A percentile compares a stretch with the other conserved stretches of the same genome.
Conservation (phyloP, 2,888 invertebrate genomes). For the Brachyptera putata region DNA sequence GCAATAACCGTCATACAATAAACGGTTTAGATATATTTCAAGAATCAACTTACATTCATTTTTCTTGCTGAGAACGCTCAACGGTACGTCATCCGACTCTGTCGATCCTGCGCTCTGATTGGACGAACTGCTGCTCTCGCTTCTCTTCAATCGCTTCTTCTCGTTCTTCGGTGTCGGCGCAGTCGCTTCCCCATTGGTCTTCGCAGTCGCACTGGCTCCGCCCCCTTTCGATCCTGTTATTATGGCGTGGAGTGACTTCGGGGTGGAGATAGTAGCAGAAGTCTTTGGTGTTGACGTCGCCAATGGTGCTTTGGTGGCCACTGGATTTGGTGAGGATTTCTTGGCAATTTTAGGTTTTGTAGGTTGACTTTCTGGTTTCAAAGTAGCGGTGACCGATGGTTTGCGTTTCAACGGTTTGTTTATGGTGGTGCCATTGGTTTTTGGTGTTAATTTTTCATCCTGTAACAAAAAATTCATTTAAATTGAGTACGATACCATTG, state of each 20-base stretch:
- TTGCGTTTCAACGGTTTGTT: too few relatives aligned
- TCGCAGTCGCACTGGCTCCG: too few relatives aligned
- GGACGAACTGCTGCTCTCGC: neutral
- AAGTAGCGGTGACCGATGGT: constrained; percentile 34
- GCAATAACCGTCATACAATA: neutral
- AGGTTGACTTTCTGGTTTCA: constrained; percentile 14
- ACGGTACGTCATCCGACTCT: constrained; percentile 30
- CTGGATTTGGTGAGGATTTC: neutral
- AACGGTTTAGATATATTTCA: neutral
- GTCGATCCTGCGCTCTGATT: constrained; percentile 13
- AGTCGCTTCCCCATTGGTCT: neutral
- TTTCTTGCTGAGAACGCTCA: constrained; percentile 24
- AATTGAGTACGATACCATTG: too few relatives aligned
- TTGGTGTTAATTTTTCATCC: constrained; percentile 10
- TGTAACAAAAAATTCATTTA: neutral
- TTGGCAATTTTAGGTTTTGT: constrained; percentile 33
- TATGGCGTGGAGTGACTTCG: too few relatives aligned
- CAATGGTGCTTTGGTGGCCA: neutral
- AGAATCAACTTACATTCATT: constrained; percentile 10
- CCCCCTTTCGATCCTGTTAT: too few relatives aligned
- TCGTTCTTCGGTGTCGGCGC: neutral
- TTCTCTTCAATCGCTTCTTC: neutral
- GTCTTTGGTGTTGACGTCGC: neutral
- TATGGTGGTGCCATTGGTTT: too few relatives aligned
- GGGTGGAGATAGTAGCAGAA: neutral